A percentile compares a stretch with the other conserved stretches of the same genome.
Evolutionary conservation across 2,113 vertebrate genomes (phyloP).

Genomic region (Cheirogaleus medius): DNA sequence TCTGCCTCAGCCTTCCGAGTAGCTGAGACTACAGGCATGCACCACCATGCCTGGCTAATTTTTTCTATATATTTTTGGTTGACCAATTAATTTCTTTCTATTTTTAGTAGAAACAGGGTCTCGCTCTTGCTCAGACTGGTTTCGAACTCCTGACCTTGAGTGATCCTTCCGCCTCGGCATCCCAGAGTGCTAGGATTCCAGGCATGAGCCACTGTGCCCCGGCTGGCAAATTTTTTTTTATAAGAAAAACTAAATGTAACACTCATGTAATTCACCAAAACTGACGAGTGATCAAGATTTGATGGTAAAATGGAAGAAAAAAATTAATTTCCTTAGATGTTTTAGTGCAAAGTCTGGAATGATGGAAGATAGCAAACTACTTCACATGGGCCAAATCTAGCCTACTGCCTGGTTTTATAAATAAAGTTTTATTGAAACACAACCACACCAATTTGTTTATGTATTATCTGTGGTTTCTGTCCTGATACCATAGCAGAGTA

Average conservation of each 20-base stretch:
- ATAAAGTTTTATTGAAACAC: background rate
- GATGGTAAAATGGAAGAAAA: background rate
- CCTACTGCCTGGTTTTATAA: background rate
- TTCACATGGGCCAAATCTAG: background rate
- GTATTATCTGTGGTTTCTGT: background rate
- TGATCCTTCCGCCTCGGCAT: too few relatives aligned
- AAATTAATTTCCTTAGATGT: background rate
- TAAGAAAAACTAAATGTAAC: background rate
- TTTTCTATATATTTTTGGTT: too few relatives aligned
- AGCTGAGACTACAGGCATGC: too few relatives aligned
- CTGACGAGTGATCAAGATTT: background rate
- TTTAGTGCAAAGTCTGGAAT: background rate
- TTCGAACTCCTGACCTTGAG: too few relatives aligned
- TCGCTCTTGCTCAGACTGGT: too few relatives aligned
- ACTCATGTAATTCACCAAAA: background rate
- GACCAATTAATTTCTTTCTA: too few relatives aligned
- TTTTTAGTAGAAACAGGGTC: too few relatives aligned
- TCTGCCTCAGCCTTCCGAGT: too few relatives aligned
- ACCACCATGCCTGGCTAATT: too few relatives aligned
- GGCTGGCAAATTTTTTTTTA: background rate
- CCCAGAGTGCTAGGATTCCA: too few relatives aligned
- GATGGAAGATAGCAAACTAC: background rate
- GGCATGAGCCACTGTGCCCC: too few relatives aligned
- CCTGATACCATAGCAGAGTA: background rate
- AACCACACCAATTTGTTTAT: background rate